Evolutionary conservation across 2,113 vertebrate species (phyloP).

Genomic region (Leptobrachium leishanense): DNA sequence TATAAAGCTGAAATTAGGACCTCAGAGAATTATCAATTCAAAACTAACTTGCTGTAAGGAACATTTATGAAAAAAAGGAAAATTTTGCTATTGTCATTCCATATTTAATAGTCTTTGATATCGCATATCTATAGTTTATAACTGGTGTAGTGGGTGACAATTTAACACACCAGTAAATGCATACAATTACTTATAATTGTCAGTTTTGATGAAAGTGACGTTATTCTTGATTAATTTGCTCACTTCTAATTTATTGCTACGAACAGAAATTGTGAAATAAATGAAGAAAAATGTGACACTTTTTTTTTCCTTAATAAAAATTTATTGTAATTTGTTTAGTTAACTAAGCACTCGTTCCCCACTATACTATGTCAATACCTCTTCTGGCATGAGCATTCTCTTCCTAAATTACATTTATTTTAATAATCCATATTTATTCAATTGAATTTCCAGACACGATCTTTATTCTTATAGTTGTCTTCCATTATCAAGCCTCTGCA

Average conservation of each 20-base stretch:
- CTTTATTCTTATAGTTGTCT: constrained; percentile 11
- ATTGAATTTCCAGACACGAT: constrained; percentile 5
- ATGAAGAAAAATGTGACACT: constrained; percentile 5
- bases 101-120: no score
- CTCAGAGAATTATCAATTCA: no score
- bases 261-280: constrained; percentile 4
- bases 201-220: neutral
- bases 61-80: no score
- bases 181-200: neutral
- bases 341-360: neutral
- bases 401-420: constrained; percentile 7
- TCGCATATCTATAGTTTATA: no score
- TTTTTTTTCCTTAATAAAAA: neutral
- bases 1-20: no score
- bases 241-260: neutral
- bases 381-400: neutral
- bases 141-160: neutral
- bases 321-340: neutral
- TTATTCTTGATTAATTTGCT: constrained; percentile 4
- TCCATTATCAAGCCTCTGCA: neutral
- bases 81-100: no score
- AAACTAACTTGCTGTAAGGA: no score
- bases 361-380: neutral
- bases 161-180: neutral
- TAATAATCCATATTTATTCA: constrained; percentile 3